phyloP scores from a whole-genome alignment of 1,140 invertebrate species.

The Leguminivora glycinivorella region DNA sequence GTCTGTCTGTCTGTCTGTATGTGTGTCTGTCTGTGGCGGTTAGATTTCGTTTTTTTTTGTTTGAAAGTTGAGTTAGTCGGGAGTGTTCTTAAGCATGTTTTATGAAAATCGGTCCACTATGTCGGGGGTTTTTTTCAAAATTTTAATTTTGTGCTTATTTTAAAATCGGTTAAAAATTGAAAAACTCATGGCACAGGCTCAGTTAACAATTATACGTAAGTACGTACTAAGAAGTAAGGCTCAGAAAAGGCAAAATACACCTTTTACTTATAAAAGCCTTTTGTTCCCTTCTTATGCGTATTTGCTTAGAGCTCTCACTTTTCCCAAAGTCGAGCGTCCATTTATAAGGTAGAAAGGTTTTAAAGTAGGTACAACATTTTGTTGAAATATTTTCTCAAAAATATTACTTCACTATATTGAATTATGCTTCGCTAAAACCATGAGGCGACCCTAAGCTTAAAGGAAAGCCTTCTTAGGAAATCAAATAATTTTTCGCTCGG shows the following conservation, averaged over 20 bases:
- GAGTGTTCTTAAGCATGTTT: no score
- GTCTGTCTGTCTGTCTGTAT: no score
- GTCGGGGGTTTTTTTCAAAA: no score
- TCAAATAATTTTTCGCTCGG: conserved; percentile 18
- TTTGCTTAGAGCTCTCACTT: conserved; percentile 16
- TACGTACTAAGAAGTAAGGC: conserved; percentile 21
- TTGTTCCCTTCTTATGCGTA: conserved; percentile 19
- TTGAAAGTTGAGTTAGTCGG: no score
- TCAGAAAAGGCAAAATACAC: conserved; percentile 20
- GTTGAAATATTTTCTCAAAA: conserved; percentile 18
- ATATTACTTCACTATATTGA: conserved; percentile 23
- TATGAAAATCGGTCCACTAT: no score
- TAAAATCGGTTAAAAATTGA: no score
- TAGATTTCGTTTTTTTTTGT: no score
- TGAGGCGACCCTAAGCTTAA: conserved; percentile 18
- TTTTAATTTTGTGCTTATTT: no score
- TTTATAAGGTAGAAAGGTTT: conserved; percentile 4
- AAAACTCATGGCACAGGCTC: neutral
- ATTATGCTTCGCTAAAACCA: conserved; percentile 22
- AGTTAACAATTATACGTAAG: neutral
- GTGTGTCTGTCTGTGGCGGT: no score
- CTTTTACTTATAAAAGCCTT: conserved; percentile 24
- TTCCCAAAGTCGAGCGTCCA: conserved; percentile 6
- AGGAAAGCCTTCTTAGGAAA: conserved; percentile 17
- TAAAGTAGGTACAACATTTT: conserved; percentile 2